A percentile compares a stretch with the other conserved stretches of the same genome.
phyloP scores from a whole-genome alignment of 2,888 invertebrate species.

The Tiliacea citrago region DNA sequence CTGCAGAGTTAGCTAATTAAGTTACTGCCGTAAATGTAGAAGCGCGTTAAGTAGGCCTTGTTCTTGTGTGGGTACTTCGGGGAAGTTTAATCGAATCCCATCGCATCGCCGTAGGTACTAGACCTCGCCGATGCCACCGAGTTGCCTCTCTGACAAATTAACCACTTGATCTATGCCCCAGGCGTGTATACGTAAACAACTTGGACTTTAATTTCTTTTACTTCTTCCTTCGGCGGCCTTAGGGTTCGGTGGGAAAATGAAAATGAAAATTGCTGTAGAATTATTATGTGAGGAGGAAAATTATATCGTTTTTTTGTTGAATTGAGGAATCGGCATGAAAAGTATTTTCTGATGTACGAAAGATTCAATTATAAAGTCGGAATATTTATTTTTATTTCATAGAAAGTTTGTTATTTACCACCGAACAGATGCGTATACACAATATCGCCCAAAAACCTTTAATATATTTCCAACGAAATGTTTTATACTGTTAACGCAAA shows the following conservation, averaged over 20 bases:
- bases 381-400: not conserved
- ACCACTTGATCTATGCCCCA: constrained; percentile 84
- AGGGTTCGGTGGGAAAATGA: constrained; percentile 51
- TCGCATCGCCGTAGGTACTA: constrained; percentile 78
- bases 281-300: constrained; percentile 36
- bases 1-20: constrained; percentile 86
- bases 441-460: too few species aligned
- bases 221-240: constrained; percentile 68
- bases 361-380: constrained; percentile 5
- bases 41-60: constrained; percentile 84
- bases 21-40: constrained; percentile 85
- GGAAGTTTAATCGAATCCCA: constrained; percentile 89
- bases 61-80: constrained; percentile 82
- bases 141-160: constrained; percentile 88
- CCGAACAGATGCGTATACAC: not conserved
- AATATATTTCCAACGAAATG: not conserved
- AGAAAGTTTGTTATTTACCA: not conserved
- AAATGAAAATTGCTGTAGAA: constrained; percentile 37
- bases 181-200: constrained; percentile 81
- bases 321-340: constrained; percentile 19
- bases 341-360: not conserved
- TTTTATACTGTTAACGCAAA: constrained; percentile 21
- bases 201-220: constrained; percentile 78
- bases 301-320: constrained; percentile 2
- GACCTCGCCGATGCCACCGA: constrained; percentile 74